These are phyloP conservation scores for Sceloporus tristichus DNA, from an alignment of 2,113 vertebrate species.

Conservation along the genomic window DNA sequence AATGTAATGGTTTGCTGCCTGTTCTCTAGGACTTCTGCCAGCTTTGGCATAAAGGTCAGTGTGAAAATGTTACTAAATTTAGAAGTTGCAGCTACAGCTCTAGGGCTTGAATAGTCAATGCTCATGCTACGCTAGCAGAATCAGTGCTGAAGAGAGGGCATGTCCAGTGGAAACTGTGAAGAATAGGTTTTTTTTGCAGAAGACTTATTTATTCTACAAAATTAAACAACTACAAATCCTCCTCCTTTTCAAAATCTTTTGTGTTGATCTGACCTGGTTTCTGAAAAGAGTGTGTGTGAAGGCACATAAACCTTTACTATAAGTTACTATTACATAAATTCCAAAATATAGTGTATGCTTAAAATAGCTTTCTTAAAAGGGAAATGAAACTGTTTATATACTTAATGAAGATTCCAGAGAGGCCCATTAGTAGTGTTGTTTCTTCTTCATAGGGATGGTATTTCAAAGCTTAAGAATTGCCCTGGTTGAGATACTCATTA, in stretches of 20 bases:
- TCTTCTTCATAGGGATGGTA: not conserved
- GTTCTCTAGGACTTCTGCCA: conserved; percentile 5
- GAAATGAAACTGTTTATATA: not conserved
- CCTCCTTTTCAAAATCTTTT: not conserved
- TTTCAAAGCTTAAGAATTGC: too few relatives aligned
- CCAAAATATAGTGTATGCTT: not conserved
- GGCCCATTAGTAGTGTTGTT: not conserved
- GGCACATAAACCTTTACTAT: not conserved
- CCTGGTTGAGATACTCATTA: not conserved
- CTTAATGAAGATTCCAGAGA: too few relatives aligned
- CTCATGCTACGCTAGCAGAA: not conserved
- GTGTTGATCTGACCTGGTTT: not conserved
- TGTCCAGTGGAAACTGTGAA: not conserved
- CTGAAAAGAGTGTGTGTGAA: not conserved
- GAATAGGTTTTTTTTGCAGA: not conserved
- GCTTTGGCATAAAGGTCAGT: not conserved
- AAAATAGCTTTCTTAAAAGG: not conserved
- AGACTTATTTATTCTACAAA: accelerated
- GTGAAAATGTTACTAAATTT: conserved; percentile 29
- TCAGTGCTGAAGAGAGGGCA: not conserved
- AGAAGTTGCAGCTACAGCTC: not conserved
- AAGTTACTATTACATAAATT: not conserved
- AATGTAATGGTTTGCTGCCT: not conserved
- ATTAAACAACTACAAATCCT: not conserved
- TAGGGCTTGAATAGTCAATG: not conserved